Evolutionary conservation across 92 coral and sea anemone genomes (phyloP), one percentile per base, ranked within the genome.

Genomic region (Paramuricea clavata): DNA sequence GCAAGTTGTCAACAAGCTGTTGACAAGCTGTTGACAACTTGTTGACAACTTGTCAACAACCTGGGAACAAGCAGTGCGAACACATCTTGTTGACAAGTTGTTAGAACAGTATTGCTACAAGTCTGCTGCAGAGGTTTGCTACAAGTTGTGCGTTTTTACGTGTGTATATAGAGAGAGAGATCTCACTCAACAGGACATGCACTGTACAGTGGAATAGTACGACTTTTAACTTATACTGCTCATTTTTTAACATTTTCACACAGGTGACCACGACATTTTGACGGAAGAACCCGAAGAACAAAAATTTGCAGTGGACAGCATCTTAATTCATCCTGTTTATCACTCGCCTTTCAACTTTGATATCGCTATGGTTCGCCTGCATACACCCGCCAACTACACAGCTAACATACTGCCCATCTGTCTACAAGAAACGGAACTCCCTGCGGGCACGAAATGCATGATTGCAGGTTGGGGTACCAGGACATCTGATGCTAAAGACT

Each of bases 401-500:
- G 74, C 87, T 9, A 73, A 93, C 49, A 90, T 94, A 7, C 83
- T 88, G 1, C 99, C 98, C 2, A 88, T 96, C 41, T 96, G 99
- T 76, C 81, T 96, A 39, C 93, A 96, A 54, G 81, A 90, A 44
- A 89, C 85, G 70, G 91, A 81, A 12, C 91, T 96, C 82, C 84
- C 83, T 22, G 79, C 89, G 5, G 94, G 93, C 69, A 91, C 97
- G 33, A 78, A 81, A 8, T 96, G 99, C 76, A 80, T 72, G 56
- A 94, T 96, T 15, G 83, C 99, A 0, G 99, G 99, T 12, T 96
- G 99, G 99, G 99, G 99, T 0, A 39, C 78, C 1, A 88, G 89
- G 11, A 60, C 89, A 12, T 16, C 44, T 22, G 34, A 59, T 28
- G 72, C 56, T 28, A 76, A 91, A 15, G 72, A 93, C 27, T 60